phyloP scores from a whole-genome alignment of 2,888 invertebrate genomes.

The Blastobasis lacticolella region DNA sequence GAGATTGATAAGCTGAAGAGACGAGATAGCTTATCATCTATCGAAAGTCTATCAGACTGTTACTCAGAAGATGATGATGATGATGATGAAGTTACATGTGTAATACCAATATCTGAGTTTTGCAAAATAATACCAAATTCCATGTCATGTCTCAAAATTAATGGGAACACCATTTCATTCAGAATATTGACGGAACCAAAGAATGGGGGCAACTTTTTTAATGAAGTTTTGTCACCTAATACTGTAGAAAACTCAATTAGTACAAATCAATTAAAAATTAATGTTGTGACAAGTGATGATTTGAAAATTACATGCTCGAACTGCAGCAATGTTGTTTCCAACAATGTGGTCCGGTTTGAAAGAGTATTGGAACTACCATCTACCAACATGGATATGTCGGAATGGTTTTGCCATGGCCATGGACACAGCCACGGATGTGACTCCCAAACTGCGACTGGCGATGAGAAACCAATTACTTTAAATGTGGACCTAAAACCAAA shows the following conservation, averaged over 20 bases:
- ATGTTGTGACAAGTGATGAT: conserved; percentile 37
- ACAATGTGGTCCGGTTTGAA: conserved; percentile 61
- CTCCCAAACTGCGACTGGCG: conserved; percentile 8
- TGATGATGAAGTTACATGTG: conserved; percentile 41
- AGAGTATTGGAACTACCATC: conserved; percentile 77
- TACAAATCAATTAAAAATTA: conserved; percentile 36
- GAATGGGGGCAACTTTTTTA: conserved; percentile 60
- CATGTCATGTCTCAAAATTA: conserved; percentile 65
- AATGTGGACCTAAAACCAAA: conserved; percentile 55
- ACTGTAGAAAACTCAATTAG: conserved; percentile 25
- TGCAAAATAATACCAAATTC: conserved; percentile 67
- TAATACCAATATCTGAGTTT: conserved; percentile 53
- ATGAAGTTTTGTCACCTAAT: conserved; percentile 44
- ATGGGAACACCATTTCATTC: conserved; percentile 60
- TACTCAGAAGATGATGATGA: conserved; percentile 56
- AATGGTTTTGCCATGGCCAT: conserved; percentile 79
- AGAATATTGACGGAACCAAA: conserved; percentile 62
- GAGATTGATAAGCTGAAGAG: conserved; percentile 27
- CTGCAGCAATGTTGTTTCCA: conserved; percentile 60
- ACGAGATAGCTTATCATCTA: conserved; percentile 61
- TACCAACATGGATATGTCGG: conserved; percentile 72
- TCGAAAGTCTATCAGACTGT: conserved; percentile 62
- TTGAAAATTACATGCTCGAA: conserved; percentile 53
- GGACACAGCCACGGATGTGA: conserved; percentile 31
- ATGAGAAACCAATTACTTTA: too few relatives aligned